A percentile compares a stretch with the other conserved stretches of the same genome.
Evolutionary conservation across 2,797 vertebrate species (phyloP).

Genomic region (Ficedula albicollis): DNA sequence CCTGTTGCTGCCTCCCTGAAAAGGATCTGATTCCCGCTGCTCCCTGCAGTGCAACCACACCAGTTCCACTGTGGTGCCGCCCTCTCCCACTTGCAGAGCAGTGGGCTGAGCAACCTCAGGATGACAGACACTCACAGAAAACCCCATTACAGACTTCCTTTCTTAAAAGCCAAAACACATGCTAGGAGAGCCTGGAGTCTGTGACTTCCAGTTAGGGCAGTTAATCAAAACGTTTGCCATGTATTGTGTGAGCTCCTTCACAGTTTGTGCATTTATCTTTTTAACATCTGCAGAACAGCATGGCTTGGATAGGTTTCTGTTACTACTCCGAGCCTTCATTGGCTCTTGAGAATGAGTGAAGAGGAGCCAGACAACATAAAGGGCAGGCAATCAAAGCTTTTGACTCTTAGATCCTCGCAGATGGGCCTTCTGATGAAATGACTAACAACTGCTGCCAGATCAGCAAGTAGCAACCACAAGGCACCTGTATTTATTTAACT

Average conservation of each 20-base stretch:
- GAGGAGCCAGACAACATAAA: conserved; percentile 82
- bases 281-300: conserved; percentile 81
- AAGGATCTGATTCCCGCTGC: background rate
- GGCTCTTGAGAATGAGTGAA: conserved; percentile 77
- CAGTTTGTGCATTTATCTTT: conserved; percentile 57
- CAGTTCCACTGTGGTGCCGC: background rate
- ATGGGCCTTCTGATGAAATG: conserved; percentile 78
- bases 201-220: conserved; percentile 41
- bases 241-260: conserved; percentile 54
- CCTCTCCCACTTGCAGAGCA: background rate
- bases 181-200: background rate
- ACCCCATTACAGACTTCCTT: conserved; percentile 7
- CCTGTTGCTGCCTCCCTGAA: background rate
- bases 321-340: conserved; percentile 53
- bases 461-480: conserved; percentile 79
- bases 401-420: conserved; percentile 79
- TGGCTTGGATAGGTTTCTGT: conserved; percentile 73
- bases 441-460: conserved; percentile 78
- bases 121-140: conserved; percentile 24
- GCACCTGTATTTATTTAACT: conserved; percentile 74
- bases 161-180: background rate
- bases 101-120: background rate
- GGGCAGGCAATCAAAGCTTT: conserved; percentile 77
- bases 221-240: conserved; percentile 58
- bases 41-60: background rate